Percentiles rank a stretch among this genome's conserved stretches.
Evolutionary conservation across 2,797 vertebrate genomes (phyloP).

Genomic region (Sebastes nivosus): DNA sequence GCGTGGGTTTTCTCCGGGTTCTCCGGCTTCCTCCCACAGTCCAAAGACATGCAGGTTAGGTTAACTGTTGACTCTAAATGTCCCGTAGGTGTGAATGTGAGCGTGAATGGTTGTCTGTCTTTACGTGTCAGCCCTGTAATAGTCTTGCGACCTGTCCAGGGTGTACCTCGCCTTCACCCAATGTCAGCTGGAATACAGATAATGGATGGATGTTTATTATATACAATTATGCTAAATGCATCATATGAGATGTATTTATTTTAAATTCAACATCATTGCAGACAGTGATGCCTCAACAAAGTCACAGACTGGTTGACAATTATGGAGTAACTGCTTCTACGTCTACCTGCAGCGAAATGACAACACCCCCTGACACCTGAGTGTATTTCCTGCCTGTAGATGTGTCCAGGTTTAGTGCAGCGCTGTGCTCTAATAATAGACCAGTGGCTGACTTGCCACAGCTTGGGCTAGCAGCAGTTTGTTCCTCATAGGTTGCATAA

Average conservation of each 20-base stretch:
- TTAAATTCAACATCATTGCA: not conserved
- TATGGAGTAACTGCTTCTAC: not conserved
- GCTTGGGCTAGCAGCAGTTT: slow-evolving; percentile 15
- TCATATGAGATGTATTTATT: not conserved
- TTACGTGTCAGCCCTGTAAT: too few relatives aligned
- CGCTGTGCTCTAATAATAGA: slow-evolving; percentile 55
- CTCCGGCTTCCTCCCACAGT: too few relatives aligned
- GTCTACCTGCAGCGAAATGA: not conserved
- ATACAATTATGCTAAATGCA: not conserved
- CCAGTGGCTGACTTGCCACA: slow-evolving; percentile 17
- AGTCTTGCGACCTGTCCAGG: too few relatives aligned
- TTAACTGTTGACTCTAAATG: too few relatives aligned
- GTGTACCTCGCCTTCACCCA: too few relatives aligned
- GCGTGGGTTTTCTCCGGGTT: too few relatives aligned
- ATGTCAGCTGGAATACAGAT: too few relatives aligned
- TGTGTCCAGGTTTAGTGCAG: not conserved
- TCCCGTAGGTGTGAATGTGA: too few relatives aligned
- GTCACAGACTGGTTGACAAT: not conserved
- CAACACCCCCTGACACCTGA: not conserved
- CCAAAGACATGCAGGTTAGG: too few relatives aligned
- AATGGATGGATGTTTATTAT: not conserved
- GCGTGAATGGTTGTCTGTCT: too few relatives aligned
- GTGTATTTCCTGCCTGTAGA: not conserved
- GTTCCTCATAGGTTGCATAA: slow-evolving; percentile 66
- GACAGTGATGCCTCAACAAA: not conserved